These are phyloP conservation scores for Pammene fasciana DNA, from an alignment of 2,888 invertebrate genomes.

Conservation along the genomic window DNA sequence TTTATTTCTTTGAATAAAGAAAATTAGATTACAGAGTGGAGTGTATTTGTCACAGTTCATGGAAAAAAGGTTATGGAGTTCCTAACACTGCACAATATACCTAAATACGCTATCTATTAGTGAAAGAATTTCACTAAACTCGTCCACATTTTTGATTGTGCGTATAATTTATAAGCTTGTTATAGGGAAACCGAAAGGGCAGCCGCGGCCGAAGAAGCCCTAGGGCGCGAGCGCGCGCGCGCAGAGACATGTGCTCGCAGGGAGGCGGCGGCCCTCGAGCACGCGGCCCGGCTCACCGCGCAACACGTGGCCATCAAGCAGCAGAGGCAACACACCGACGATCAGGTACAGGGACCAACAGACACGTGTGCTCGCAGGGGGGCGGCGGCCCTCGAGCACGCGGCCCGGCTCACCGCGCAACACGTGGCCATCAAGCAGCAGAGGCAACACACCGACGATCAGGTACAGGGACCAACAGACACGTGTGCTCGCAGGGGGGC, in stretches of 20 bases:
- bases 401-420: conserved; percentile 63
- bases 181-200: conserved; percentile 66
- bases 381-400: conserved; percentile 70
- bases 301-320: conserved; percentile 55
- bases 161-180: background rate
- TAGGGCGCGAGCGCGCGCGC: conserved; percentile 60
- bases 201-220: conserved; percentile 59
- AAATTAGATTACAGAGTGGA: no score
- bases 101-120: no score
- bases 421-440: conserved; percentile 58
- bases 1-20: no score
- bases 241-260: conserved; percentile 70
- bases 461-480: conserved; percentile 53
- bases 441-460: conserved; percentile 41
- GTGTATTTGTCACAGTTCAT: no score
- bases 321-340: conserved; percentile 52
- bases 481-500: conserved; percentile 69
- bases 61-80: no score
- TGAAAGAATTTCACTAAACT: no score
- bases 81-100: no score
- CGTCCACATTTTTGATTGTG: no score
- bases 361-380: conserved; percentile 53
- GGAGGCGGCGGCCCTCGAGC: conserved; percentile 71
- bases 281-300: conserved; percentile 70
- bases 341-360: no score